Percentiles rank a stretch among this genome's conserved stretches.
Conservation (phyloP, 2,888 invertebrate species). For the Octonoba sinensis region DNA sequence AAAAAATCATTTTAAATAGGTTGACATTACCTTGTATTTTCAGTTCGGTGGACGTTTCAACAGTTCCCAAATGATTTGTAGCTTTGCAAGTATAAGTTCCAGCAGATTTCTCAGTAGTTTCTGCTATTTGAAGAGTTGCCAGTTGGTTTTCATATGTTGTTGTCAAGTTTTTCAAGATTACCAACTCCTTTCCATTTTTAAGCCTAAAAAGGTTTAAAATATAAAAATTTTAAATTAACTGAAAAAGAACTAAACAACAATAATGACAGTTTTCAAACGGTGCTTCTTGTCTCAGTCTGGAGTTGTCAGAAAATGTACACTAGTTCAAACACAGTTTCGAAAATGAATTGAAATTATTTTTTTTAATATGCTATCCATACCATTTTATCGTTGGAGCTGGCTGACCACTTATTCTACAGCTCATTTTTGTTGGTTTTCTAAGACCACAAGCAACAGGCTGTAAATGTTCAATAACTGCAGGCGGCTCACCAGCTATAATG, state of each 20-base stretch:
- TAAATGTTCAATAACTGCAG: constrained; percentile 79
- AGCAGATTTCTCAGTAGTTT: constrained; percentile 76
- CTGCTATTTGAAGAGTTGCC: constrained; percentile 78
- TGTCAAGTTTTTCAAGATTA: constrained; percentile 72
- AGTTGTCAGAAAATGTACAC: background rate
- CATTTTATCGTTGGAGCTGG: constrained; percentile 83
- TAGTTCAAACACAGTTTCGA: background rate
- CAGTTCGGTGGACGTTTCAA: constrained; percentile 78
- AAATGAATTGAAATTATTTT: no score
- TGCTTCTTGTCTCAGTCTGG: background rate
- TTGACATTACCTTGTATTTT: constrained; percentile 74
- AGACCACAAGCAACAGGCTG: constrained; percentile 77
- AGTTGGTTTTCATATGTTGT: constrained; percentile 80
- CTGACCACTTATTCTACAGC: constrained; percentile 82
- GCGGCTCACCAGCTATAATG: constrained; percentile 74
- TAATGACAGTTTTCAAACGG: background rate
- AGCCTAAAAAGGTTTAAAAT: constrained; percentile 70
- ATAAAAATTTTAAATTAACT: background rate
- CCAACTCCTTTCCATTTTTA: constrained; percentile 77
- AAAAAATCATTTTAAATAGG: background rate
- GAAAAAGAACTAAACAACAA: background rate
- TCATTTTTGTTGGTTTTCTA: constrained; percentile 79
- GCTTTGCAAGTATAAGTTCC: constrained; percentile 81
- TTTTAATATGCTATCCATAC: constrained; percentile 71
- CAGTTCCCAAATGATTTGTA: constrained; percentile 78